phyloP scores from a whole-genome alignment of 2,888 invertebrate species.

The Liodrosophila aerea region DNA sequence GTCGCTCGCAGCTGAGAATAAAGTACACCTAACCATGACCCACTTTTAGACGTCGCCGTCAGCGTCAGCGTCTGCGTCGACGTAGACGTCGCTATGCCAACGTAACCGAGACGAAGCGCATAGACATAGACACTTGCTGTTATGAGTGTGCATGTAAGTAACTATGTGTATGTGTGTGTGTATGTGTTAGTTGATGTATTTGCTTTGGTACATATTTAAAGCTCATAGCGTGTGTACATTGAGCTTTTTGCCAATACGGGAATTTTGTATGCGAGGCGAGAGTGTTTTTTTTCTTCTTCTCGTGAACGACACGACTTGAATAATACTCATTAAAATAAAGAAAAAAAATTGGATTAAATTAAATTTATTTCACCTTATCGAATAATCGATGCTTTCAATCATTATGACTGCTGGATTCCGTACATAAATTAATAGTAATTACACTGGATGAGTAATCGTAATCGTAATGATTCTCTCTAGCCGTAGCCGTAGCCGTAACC shows the following conservation, averaged over 20 bases:
- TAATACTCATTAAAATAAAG: slow-evolving; percentile 14
- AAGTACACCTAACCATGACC: slow-evolving; percentile 75
- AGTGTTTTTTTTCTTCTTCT: too few relatives aligned
- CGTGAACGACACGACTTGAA: slow-evolving; percentile 11
- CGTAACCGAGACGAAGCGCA: slow-evolving; percentile 38
- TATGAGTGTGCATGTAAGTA: too few relatives aligned
- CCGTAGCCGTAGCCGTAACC: slow-evolving; percentile 6
- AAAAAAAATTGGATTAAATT: background rate
- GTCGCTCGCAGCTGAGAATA: slow-evolving; percentile 41
- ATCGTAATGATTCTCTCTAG: slow-evolving; percentile 10
- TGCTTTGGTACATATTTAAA: slow-evolving; percentile 36
- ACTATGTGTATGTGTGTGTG: too few relatives aligned
- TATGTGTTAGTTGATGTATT: slow-evolving; percentile 24
- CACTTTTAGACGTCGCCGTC: slow-evolving; percentile 42
- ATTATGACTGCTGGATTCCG: slow-evolving; percentile 41
- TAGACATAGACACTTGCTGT: slow-evolving; percentile 32
- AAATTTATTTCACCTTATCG: slow-evolving; percentile 3
- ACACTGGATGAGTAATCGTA: slow-evolving; percentile 40
- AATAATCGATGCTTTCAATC: slow-evolving; percentile 39
- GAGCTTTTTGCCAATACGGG: slow-evolving; percentile 23
- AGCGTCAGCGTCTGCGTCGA: slow-evolving; percentile 16
- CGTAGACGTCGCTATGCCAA: slow-evolving; percentile 31
- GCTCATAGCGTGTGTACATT: slow-evolving; percentile 15
- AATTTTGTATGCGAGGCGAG: slow-evolving; percentile 9
- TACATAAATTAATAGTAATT: slow-evolving; percentile 56